Percentiles rank a stretch among this genome's conserved stretches.
phyloP scores from a whole-genome alignment of 2,888 invertebrate species.

The Margaritifera margaritifera region DNA sequence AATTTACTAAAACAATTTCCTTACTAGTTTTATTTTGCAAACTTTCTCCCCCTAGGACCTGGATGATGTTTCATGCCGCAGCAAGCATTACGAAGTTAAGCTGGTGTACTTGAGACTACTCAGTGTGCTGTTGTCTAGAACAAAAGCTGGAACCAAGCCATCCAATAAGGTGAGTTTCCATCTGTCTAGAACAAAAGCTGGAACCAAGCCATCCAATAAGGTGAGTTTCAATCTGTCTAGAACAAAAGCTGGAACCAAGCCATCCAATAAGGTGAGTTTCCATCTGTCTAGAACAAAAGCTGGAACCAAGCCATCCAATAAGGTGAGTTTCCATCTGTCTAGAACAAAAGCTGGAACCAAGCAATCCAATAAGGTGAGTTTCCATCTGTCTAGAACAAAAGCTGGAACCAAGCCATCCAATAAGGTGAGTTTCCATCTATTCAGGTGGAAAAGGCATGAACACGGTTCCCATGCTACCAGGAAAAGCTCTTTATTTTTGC shows the following conservation, averaged over 20 bases:
- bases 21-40: not conserved
- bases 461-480: no score
- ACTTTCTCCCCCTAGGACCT: constrained; percentile 67
- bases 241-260: not conserved
- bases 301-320: constrained; percentile 71
- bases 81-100: constrained; percentile 87
- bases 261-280: not conserved
- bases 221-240: not conserved
- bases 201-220: not conserved
- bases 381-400: constrained; percentile 68
- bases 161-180: constrained; percentile 74
- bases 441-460: no score
- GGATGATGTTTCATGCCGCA: constrained; percentile 77
- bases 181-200: not conserved
- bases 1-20: not conserved
- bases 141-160: constrained; percentile 66
- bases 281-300: constrained; percentile 66
- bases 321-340: constrained; percentile 77
- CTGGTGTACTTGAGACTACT: constrained; percentile 89
- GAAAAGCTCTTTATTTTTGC: no score
- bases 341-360: constrained; percentile 67
- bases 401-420: constrained; percentile 70
- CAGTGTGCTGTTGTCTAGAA: constrained; percentile 76
- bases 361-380: constrained; percentile 77
- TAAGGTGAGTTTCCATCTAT: constrained; percentile 71